These are phyloP conservation scores for Thymelicus sylvestris DNA, from an alignment of 2,888 invertebrate genomes.

Conservation along the genomic window DNA sequence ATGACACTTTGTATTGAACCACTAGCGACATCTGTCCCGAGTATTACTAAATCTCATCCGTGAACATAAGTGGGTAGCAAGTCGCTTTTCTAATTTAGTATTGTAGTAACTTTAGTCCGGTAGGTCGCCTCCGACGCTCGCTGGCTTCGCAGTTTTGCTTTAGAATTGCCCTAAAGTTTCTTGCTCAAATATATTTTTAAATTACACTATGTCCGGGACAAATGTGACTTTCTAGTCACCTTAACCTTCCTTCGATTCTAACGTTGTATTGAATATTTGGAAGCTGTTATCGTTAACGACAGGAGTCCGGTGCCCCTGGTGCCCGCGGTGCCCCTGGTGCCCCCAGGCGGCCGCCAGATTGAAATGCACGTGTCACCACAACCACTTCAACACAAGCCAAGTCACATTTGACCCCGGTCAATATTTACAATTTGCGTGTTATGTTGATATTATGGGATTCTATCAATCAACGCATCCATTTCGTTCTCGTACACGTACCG, in stretches of 20 bases:
- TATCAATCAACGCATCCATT: too few relatives aligned
- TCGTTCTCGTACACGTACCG: too few relatives aligned
- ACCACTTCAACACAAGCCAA: too few relatives aligned
- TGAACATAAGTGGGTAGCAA: conserved; percentile 1
- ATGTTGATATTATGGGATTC: too few relatives aligned
- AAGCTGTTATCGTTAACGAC: too few relatives aligned
- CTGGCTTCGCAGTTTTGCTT: not conserved
- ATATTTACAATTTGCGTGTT: too few relatives aligned
- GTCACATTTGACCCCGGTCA: too few relatives aligned
- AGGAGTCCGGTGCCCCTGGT: too few relatives aligned
- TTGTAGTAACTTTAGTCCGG: not conserved
- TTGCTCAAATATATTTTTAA: not conserved
- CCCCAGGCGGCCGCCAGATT: too few relatives aligned
- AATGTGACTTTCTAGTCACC: not conserved
- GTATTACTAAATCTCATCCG: not conserved
- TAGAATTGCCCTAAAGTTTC: not conserved
- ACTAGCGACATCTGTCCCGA: not conserved
- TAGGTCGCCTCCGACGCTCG: not conserved
- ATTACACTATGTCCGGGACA: not conserved
- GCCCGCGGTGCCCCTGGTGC: too few relatives aligned
- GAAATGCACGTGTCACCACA: too few relatives aligned
- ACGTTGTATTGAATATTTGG: not conserved
- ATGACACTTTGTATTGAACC: not conserved
- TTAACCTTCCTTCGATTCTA: not conserved
- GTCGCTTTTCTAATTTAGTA: not conserved